Evolutionary conservation across 2,113 vertebrate species (phyloP).

Genomic region (Crotalus tigris): DNA sequence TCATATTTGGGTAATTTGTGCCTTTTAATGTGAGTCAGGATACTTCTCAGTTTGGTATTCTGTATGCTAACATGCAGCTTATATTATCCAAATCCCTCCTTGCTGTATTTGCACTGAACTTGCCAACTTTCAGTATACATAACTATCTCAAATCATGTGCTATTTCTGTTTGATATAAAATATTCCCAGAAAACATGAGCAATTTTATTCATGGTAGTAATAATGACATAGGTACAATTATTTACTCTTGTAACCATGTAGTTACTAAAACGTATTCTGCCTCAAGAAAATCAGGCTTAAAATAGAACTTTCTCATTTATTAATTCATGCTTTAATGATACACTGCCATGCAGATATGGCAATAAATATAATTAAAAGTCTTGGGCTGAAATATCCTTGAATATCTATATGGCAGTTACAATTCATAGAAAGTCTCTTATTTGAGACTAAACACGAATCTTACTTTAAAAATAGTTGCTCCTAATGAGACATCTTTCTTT

Average conservation of each 20-base stretch:
- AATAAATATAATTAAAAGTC: conserved; percentile 61
- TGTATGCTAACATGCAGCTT: neutral
- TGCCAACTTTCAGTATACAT: neutral
- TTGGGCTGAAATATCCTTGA: conserved; percentile 54
- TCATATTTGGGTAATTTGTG: neutral
- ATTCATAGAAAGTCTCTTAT: conserved; percentile 59
- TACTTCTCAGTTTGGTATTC: neutral
- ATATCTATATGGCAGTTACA: conserved; percentile 52
- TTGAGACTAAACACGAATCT: conserved; percentile 34
- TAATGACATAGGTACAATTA: conserved; percentile 38
- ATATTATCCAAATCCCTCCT: neutral
- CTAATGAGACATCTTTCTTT: conserved; percentile 39
- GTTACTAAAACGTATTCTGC: conserved; percentile 52
- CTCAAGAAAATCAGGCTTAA: conserved; percentile 50
- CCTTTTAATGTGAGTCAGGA: neutral
- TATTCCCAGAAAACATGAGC: conserved; percentile 25
- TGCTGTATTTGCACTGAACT: neutral
- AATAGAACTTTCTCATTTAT: conserved; percentile 50
- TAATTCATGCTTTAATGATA: conserved; percentile 61
- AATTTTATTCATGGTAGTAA: conserved; percentile 42
- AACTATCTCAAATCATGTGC: neutral
- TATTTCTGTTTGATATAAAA: neutral
- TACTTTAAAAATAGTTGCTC: conserved; percentile 44
- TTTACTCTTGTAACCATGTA: conserved; percentile 48
- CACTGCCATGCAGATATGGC: conserved; percentile 47